These are phyloP conservation scores for Panthera tigris DNA, from an alignment of 2,113 vertebrate species.

Conservation along the genomic window DNA sequence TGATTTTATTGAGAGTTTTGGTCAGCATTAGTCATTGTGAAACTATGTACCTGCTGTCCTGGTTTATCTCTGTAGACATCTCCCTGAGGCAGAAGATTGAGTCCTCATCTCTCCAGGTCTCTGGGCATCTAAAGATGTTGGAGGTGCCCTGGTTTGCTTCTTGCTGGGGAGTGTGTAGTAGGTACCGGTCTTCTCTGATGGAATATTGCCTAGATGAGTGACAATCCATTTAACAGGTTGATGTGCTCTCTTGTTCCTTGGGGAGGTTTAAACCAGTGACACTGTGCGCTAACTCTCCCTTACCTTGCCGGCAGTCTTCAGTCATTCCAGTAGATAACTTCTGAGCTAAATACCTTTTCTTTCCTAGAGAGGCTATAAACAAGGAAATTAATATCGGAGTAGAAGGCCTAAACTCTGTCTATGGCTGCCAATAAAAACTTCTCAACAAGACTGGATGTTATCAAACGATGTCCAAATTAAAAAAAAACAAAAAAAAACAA, in stretches of 20 bases:
- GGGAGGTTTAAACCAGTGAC: background rate
- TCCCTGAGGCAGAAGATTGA: conserved; percentile 18
- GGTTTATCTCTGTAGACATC: conserved; percentile 53
- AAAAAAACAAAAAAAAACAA: background rate
- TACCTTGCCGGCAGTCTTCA: background rate
- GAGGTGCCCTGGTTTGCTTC: conserved; percentile 7
- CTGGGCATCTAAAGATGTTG: conserved; percentile 20
- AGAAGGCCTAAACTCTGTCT: background rate
- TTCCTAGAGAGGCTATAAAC: background rate
- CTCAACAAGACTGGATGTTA: background rate
- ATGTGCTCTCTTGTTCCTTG: background rate
- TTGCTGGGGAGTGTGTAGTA: background rate
- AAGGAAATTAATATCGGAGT: background rate
- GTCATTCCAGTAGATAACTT: background rate
- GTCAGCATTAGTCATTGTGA: conserved; percentile 52
- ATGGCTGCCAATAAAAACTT: background rate
- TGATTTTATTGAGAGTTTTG: conserved; percentile 65
- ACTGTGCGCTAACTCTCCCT: background rate
- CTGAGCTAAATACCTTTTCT: background rate
- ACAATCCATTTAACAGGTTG: background rate
- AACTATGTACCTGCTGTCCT: conserved; percentile 26
- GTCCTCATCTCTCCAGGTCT: background rate
- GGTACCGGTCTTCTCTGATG: background rate
- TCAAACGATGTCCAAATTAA: background rate
- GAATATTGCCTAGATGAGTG: background rate